Evolutionary conservation across 2,797 vertebrate genomes (phyloP), one percentile per base, ranked within the genome.

Genomic region (Sebastes hopkinsi): DNA sequence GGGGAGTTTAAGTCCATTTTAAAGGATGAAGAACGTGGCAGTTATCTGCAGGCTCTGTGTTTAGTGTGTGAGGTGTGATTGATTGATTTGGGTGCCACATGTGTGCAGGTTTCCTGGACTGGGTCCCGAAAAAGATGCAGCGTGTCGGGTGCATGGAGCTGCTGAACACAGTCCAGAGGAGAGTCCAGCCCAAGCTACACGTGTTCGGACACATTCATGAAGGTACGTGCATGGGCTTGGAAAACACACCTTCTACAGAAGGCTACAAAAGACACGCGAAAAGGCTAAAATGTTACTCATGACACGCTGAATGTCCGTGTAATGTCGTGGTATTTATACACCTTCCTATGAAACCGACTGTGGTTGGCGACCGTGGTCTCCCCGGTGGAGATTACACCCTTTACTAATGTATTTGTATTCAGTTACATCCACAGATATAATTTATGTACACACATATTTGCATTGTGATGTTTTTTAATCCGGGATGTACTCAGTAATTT

Each of bases 41-140:
- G 36, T 38, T 38, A 22, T 6, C 2, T 32, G 22, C 23, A 11
- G 30, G 14, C 42, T 46, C 14, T 46, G 10, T 5, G 25, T 55
- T 64, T 46, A 20, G 3, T 59, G 3, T 59, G 25, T 5, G 20
- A 32, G n/a, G 12, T 46, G 8, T 36, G 36, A 36, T 13, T 58
- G 18, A 68, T 73, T 82, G 23, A 81, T 69, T 46, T 52, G 4
- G 22, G 20, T 32, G 20, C 71, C 2, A 2, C 4, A 42, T 66
- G 14, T 79, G 18, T 84, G 55, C 42, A 98, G 98, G 98, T 74
- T 99, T 99, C 88, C 95, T 99, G 88, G 98, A 99, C 92, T 99
- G 98, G 98, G 98, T 99, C 74, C 98, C 98, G 6, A 98, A 97
- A 94, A 98, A 99, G 95, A 97, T 99, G 97, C 98, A 99, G 89